phyloP scores from a whole-genome alignment of 2,888 invertebrate species.

The Tinea semifulvella region DNA sequence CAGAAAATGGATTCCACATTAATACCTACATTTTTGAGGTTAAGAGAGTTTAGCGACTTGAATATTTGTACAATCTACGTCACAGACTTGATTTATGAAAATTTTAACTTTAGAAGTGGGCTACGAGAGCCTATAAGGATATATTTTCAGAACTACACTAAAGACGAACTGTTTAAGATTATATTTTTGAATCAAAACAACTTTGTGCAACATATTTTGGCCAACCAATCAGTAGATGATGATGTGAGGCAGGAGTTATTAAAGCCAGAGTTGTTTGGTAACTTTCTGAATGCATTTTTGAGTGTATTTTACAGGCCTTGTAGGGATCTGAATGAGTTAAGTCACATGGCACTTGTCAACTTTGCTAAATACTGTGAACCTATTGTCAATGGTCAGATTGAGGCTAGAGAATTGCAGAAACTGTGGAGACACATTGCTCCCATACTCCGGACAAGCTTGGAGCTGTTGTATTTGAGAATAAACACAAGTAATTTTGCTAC shows the following conservation, averaged over 20 bases:
- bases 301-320: conserved; percentile 87
- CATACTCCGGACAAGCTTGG: conserved; percentile 76
- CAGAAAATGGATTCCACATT: conserved; percentile 78
- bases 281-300: conserved; percentile 83
- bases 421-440: conserved; percentile 85
- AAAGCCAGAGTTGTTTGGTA: conserved; percentile 72
- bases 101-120: conserved; percentile 76
- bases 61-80: conserved; percentile 81
- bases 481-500: conserved; percentile 29
- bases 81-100: conserved; percentile 83
- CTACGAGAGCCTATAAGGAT: conserved; percentile 76
- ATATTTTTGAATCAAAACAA: conserved; percentile 45
- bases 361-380: conserved; percentile 84
- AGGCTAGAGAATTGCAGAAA: conserved; percentile 70
- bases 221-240: conserved; percentile 32
- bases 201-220: conserved; percentile 39
- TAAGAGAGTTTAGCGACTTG: conserved; percentile 76
- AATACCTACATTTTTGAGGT: conserved; percentile 74
- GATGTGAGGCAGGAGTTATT: conserved; percentile 37
- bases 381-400: conserved; percentile 71
- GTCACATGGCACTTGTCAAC: conserved; percentile 79
- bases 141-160: conserved; percentile 83
- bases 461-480: conserved; percentile 79
- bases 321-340: conserved; percentile 84
- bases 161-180: conserved; percentile 69